Evolutionary conservation across 2,888 invertebrate species (phyloP).

Genomic region (Pseudococcus viburni): DNA sequence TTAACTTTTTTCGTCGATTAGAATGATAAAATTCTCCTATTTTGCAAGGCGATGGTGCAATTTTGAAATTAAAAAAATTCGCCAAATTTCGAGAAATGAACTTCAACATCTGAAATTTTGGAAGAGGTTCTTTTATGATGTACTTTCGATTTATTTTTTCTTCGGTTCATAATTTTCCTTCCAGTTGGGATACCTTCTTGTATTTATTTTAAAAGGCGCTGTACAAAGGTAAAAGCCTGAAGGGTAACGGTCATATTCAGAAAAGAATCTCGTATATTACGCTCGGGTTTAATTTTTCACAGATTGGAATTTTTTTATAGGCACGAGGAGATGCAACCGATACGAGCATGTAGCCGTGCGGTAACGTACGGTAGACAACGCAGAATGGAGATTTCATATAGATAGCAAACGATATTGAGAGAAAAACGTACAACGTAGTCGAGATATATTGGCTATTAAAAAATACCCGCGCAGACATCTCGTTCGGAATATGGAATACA

Average conservation of each 20-base stretch:
- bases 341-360: neutral
- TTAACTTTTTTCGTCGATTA: too few relatives aligned
- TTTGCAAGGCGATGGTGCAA: too few relatives aligned
- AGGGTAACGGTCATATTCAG: neutral
- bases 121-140: too few relatives aligned
- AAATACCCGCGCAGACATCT: constrained; percentile 29
- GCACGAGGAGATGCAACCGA: neutral
- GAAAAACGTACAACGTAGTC: neutral
- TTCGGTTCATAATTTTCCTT: too few relatives aligned
- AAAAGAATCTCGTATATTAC: constrained; percentile 21
- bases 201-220: too few relatives aligned
- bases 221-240: neutral
- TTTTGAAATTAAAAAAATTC: too few relatives aligned
- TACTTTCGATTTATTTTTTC: too few relatives aligned
- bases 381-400: constrained; percentile 4
- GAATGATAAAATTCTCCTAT: too few relatives aligned
- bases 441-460: constrained; percentile 47
- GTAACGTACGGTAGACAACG: neutral
- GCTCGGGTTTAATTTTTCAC: neutral
- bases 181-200: too few relatives aligned
- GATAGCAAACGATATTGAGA: constrained; percentile 24
- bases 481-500: constrained; percentile 3
- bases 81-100: too few relatives aligned
- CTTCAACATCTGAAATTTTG: too few relatives aligned
- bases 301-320: constrained; percentile 25